Conservation (phyloP, 1,140 invertebrate genomes). For the Magallana angulata region DNA sequence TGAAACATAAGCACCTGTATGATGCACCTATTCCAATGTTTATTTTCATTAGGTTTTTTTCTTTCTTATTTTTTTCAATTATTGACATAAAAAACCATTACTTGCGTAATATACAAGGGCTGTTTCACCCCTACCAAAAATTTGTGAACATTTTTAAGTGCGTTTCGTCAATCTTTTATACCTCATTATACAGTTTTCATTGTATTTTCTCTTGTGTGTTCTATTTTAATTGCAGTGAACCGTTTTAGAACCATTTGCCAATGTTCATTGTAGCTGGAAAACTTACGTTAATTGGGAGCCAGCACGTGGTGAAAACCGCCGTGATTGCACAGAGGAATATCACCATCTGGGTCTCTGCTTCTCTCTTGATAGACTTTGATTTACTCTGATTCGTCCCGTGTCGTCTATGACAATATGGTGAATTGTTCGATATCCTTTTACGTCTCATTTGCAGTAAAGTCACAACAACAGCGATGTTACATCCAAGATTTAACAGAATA, state of each 20-base stretch:
- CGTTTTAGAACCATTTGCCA: neutral
- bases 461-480: conserved; percentile 73
- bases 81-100: too few species aligned
- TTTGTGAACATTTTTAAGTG: too few species aligned
- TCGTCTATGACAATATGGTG: conserved; percentile 62
- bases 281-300: conserved; percentile 80
- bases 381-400: conserved; percentile 56
- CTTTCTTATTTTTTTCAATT: too few species aligned
- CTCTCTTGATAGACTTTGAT: conserved; percentile 64
- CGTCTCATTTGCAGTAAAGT: conserved; percentile 74
- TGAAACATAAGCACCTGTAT: too few species aligned
- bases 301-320: conserved; percentile 78
- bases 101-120: too few species aligned
- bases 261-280: neutral
- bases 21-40: too few species aligned
- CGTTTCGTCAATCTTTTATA: too few species aligned
- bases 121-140: too few species aligned
- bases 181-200: too few species aligned
- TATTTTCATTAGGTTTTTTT: too few species aligned
- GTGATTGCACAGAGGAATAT: conserved; percentile 80
- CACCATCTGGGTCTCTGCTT: conserved; percentile 80
- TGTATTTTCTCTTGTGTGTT: too few species aligned
- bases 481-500: conserved; percentile 73
- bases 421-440: conserved; percentile 61
- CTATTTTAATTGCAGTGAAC: neutral